Percentiles rank a stretch among this genome's conserved stretches.
Conservation (phyloP, 2,888 invertebrate genomes). For the Norana najaformis region DNA sequence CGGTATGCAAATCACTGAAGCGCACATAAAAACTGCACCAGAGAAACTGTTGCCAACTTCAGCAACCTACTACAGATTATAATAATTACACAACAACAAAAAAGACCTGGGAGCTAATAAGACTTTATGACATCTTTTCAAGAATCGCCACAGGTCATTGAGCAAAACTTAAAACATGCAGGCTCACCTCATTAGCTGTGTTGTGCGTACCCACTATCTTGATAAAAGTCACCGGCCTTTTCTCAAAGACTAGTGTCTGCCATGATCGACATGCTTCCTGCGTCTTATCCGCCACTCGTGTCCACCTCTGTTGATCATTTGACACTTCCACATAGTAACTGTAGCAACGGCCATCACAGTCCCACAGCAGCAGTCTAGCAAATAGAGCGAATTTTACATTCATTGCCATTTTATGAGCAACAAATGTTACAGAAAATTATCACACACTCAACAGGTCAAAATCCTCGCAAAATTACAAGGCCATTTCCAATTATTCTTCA, state of each 20-base stretch:
- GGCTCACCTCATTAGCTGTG: constrained; percentile 87
- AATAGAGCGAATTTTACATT: background rate
- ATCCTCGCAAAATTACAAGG: background rate
- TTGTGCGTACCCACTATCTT: constrained; percentile 94
- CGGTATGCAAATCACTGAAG: too few species aligned
- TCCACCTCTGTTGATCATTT: constrained; percentile 63
- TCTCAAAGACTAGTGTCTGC: constrained; percentile 85
- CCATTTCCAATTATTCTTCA: too few species aligned
- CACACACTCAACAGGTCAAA: background rate
- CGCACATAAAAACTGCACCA: too few species aligned
- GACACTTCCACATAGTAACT: constrained; percentile 66
- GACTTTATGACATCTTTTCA: background rate
- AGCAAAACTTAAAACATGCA: background rate
- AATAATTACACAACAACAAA: background rate
- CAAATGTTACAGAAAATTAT: background rate
- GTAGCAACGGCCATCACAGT: constrained; percentile 72
- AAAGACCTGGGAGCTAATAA: background rate
- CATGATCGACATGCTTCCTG: constrained; percentile 82
- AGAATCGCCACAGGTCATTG: background rate
- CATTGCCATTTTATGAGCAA: background rate
- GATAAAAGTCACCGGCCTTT: constrained; percentile 86
- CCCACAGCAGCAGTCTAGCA: constrained; percentile 84
- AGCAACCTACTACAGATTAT: background rate
- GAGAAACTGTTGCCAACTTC: background rate
- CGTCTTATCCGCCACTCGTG: constrained; percentile 81